Evolutionary conservation across 2,888 invertebrate species (phyloP), one percentile per base, ranked within the genome.

Genomic region (Dromius quadrimaculatus): DNA sequence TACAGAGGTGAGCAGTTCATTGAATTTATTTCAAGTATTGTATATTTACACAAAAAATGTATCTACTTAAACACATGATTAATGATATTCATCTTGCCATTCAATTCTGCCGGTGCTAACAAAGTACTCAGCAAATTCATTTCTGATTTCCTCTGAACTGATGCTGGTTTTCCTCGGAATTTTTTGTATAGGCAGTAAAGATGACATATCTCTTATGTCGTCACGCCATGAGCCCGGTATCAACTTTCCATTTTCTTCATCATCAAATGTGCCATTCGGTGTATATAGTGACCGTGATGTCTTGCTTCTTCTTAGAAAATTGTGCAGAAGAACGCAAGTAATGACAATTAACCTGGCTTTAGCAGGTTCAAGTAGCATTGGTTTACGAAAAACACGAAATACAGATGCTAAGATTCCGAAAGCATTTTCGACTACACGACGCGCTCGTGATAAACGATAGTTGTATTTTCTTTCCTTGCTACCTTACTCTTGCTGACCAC

Each of bases 231-330:
- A 57, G 28, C 76, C 75, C 11, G 69, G 71, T 38, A 72, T 72
- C 28, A 75, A 13, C 41, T 43, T 57, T 65, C 71, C 76, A 57
- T 73, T 68, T 34, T 43, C 69, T 71, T 74, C 74, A 36, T 23
- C 57, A 62, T 76, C 76, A 66, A 76, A 73, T 43, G 72, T 72
- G 43, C 75, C 76, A 34, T 69, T 64, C 19, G 76, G 76, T 23
- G 71, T 71, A 62, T 77, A 77, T 6, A 64, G 65, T 45, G 69
- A 20, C 50, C 61, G 13, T 38, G 73, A 74, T 17, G 66, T 38
- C 28, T 59, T 54, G 66, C 72, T 76, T 73, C 73, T 72, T 47
- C 76, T 62, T 32, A 76, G 54, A 71, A 74, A 76, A 71, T 76
- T 77, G 47, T 77, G 77, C 13, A 76, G 57, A 43, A 66, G 71